Evolutionary conservation across 2,113 vertebrate genomes (phyloP), one percentile per base, ranked within the genome.

Genomic region (Microcebus murinus): DNA sequence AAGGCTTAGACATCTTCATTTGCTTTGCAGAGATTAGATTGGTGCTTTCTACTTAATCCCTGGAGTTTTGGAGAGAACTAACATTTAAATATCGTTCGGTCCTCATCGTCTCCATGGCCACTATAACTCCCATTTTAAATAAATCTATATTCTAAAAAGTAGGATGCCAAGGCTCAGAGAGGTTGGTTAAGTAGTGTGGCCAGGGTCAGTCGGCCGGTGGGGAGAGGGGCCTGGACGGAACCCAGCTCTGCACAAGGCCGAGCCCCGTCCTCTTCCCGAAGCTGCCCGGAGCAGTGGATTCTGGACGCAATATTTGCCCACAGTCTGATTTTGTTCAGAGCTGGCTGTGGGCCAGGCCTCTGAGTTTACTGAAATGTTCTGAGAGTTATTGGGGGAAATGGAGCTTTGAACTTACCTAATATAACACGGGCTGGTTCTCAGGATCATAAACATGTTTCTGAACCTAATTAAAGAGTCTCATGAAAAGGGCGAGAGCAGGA

Each of bases 401-500:
- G 94, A 86, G 96, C 96, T 97, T 97, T 98, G 97, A 97, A 98
- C 96, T 97, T 87, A 90, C 95, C 97, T 97, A 80, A 95, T 97
- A 98, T 93, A 97, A 97, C 97, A 96, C 95, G 92, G 96, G 96
- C 97, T 93, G 96, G 89, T 97, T 97, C 96, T 97, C 97, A 90
- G 95, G 92, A 87, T 96, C 96, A 83, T 97, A 96, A 97, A 98
- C 95, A 84, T 97, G 97, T 91, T 98, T 98, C 97, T 97, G 97
- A 97, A 94, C 96, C 97, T 97, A 95, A 97, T 97, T 97, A 97
- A 96, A 97, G 96, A 94, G 91, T 61, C 96, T 96, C 48, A 73
- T 96, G 97, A 95, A 95, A 77, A 96, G 93, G 76, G 87, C 31
- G 31, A 65, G 90, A 65, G 94, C 65, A 13, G 90, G 79, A 80